A percentile compares a stretch with the other conserved stretches of the same genome.
phyloP scores from a whole-genome alignment of 2,888 invertebrate species.

The Rosalia funebris region DNA sequence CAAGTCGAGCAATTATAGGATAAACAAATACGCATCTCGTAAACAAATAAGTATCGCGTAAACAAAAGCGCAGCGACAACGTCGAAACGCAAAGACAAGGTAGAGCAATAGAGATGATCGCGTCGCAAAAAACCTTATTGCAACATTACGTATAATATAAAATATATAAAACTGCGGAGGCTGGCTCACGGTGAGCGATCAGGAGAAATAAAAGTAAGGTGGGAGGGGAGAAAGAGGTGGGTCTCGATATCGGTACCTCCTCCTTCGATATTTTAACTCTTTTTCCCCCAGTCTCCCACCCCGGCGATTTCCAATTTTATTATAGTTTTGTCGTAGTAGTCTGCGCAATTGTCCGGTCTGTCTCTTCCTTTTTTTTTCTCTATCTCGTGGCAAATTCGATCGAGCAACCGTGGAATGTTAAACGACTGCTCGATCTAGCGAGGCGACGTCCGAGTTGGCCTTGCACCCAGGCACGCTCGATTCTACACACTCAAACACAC shows the following conservation, averaged over 20 bases:
- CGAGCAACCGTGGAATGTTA: conserved; percentile 19
- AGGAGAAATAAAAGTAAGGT: conserved; percentile 47
- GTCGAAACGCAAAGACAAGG: conserved; percentile 17
- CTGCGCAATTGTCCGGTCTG: conserved; percentile 44
- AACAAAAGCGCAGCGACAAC: background rate
- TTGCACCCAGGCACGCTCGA: conserved; percentile 26
- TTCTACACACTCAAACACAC: conserved; percentile 10
- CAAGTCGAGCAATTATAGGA: background rate
- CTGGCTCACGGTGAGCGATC: conserved; percentile 50
- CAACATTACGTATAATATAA: conserved; percentile 35
- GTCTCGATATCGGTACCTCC: conserved; percentile 60
- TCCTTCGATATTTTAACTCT: conserved; percentile 57
- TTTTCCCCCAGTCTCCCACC: conserved; percentile 48
- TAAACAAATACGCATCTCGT: background rate
- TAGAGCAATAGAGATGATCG: conserved; percentile 25
- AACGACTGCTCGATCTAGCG: conserved; percentile 30
- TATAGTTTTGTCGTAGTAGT: conserved; percentile 56
- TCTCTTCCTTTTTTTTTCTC: conserved; percentile 23
- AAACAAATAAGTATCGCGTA: background rate
- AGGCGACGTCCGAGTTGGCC: conserved; percentile 34
- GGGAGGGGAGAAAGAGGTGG: conserved; percentile 58
- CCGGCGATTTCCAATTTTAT: conserved; percentile 59
- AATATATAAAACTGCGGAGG: conserved; percentile 52
- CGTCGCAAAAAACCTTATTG: conserved; percentile 28
- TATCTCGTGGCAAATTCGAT: conserved; percentile 34